Evolutionary conservation across 2,797 vertebrate genomes (phyloP), one percentile per base, ranked within the genome.

Genomic region (Falco naumanni): DNA sequence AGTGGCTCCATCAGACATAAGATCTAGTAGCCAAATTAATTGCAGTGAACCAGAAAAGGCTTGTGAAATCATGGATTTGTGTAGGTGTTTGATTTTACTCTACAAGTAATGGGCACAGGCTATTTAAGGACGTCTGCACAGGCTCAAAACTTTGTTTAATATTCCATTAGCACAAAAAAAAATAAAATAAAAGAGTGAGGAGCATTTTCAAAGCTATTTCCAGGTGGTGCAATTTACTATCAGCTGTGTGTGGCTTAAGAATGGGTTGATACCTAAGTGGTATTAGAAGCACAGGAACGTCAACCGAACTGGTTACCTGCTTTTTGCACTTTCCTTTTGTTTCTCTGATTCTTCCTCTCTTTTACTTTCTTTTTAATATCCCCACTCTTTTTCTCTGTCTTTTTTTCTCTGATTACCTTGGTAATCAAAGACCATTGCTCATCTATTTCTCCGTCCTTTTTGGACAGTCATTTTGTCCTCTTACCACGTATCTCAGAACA

Each of bases 191-290:
- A 18, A 18, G 8, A 47, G 13, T 10, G 20, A 84, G 10, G 6
- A 84, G 9, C 11, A 64, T 68, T 93, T 95, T 81, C 50, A 68
- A 87, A 90, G 68, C 8, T 69, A 18, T 75, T 91, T 94, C 48
- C 50, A 70, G 41, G 7, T 16, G 16, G 20, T 64, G 18, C 18
- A 39, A 81, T 85, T 81, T 43, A 54, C 56, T 28, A 43, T 59
- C 66, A 84, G 21, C 10, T 72, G 9, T 7, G 14, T 37, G 45
- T 64, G 31, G 25, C 16, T 90, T 65, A 68, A 76, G 50, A 74
- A 82, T 0, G 1, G n/a, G 4, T 69, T 61, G 47, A 54, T 39
- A 78, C 5, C 6, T 19, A 29, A 61, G 12, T 12, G 14, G 3
- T 61, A 39, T 31, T 54, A 72, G 41, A 72, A 79, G 16, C 20